Conservation (phyloP, 64 coral and sea anemone species). For the Pocillopora damicornis region DNA sequence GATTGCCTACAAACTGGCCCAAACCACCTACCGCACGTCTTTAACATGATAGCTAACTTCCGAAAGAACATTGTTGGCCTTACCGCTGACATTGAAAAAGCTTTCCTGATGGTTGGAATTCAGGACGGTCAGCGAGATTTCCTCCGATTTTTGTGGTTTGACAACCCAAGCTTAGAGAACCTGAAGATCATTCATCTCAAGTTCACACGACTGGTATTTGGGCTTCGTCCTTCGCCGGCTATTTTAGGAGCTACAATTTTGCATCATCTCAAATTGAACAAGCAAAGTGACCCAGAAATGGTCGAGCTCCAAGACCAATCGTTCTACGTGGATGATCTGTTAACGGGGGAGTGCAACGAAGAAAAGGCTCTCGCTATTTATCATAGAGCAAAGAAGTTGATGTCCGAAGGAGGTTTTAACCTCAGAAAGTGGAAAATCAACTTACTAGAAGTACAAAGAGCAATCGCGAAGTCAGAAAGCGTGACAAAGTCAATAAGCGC, state of each 20-base stretch:
- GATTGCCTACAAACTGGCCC: constrained; percentile 28
- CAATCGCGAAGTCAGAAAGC: neutral
- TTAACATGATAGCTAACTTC: constrained; percentile 20
- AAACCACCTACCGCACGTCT: constrained; percentile 2
- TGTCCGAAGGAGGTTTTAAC: constrained; percentile 49
- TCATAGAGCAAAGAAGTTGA: constrained; percentile 15
- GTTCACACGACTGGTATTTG: too few relatives aligned
- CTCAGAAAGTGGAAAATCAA: constrained; percentile 50
- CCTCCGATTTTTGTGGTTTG: too few relatives aligned
- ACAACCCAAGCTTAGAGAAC: too few relatives aligned
- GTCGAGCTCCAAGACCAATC: constrained; percentile 32
- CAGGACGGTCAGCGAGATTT: constrained; percentile 39
- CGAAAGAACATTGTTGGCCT: constrained; percentile 14
- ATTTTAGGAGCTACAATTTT: too few relatives aligned
- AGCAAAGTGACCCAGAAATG: too few relatives aligned
- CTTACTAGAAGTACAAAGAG: neutral
- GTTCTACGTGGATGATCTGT: constrained; percentile 65
- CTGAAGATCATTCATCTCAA: too few relatives aligned
- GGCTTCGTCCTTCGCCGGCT: too few relatives aligned
- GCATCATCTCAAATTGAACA: too few relatives aligned
- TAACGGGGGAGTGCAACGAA: constrained; percentile 11
- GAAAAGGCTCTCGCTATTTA: constrained; percentile 39
- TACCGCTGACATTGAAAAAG: constrained; percentile 55
- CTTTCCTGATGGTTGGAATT: constrained; percentile 56
- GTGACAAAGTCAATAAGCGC: too few relatives aligned